phyloP scores from a whole-genome alignment of 2,888 invertebrate genomes.

The Panorpa germanica region DNA sequence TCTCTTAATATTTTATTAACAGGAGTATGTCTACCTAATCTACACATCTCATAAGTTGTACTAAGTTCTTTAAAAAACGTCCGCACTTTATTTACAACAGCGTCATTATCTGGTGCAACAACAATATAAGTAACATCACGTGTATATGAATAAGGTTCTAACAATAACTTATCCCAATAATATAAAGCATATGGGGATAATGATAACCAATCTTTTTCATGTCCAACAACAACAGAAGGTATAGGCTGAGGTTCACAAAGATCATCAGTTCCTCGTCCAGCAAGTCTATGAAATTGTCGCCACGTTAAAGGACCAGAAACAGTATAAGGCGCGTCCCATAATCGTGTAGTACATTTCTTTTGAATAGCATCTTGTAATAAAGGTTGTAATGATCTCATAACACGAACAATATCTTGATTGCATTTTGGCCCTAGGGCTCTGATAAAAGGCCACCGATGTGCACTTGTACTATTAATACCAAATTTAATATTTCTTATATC shows the following conservation, averaged over 20 bases:
- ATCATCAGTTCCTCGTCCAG: slow-evolving; percentile 86
- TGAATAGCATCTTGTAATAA: slow-evolving; percentile 90
- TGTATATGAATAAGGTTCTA: slow-evolving; percentile 91
- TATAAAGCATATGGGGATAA: slow-evolving; percentile 86
- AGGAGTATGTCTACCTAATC: slow-evolving; percentile 83
- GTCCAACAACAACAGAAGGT: slow-evolving; percentile 82
- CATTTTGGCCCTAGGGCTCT: slow-evolving; percentile 69
- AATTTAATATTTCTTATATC: slow-evolving; percentile 14
- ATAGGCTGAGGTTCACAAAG: slow-evolving; percentile 95
- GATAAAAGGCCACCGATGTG: slow-evolving; percentile 79
- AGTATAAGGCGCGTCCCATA: slow-evolving; percentile 84
- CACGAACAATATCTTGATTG: slow-evolving; percentile 76
- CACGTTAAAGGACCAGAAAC: slow-evolving; percentile 95
- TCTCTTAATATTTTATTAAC: slow-evolving; percentile 68
- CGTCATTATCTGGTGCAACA: slow-evolving; percentile 82
- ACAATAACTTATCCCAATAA: slow-evolving; percentile 92
- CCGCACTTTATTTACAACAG: slow-evolving; percentile 55
- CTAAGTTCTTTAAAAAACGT: slow-evolving; percentile 87
- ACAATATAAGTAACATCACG: slow-evolving; percentile 91
- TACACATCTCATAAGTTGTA: slow-evolving; percentile 85
- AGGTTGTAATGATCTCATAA: slow-evolving; percentile 82
- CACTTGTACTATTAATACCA: slow-evolving; percentile 18
- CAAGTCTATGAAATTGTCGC: slow-evolving; percentile 92
- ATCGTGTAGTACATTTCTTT: slow-evolving; percentile 68
- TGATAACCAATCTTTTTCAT: slow-evolving; percentile 89